Conservation (phyloP, 2,888 invertebrate species). For the Uropetala carovei region DNA sequence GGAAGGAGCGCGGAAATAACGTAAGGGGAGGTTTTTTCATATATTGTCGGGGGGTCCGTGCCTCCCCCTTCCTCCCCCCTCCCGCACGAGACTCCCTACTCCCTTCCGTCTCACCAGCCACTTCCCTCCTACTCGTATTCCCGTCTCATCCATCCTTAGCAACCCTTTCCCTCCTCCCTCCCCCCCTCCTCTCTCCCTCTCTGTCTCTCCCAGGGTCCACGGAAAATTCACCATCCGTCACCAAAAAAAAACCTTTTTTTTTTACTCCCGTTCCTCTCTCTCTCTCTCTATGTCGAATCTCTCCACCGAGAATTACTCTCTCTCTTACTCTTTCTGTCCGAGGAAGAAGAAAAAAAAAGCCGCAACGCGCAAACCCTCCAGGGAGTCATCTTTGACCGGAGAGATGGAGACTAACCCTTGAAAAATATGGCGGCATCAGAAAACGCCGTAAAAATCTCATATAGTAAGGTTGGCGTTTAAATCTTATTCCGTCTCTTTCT, state of each 20-base stretch:
- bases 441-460: slow-evolving; percentile 32
- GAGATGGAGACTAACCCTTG: background rate
- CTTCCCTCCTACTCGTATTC: background rate
- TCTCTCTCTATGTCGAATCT: background rate
- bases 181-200: no score
- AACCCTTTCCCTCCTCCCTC: no score
- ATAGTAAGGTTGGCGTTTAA: slow-evolving; percentile 27
- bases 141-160: no score
- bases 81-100: background rate
- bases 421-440: slow-evolving; percentile 11
- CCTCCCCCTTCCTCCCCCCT: background rate
- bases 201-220: no score
- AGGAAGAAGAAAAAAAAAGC: no score
- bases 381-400: background rate
- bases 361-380: no score
- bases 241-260: background rate
- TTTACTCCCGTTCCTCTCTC: background rate
- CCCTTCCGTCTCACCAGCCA: no score
- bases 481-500: slow-evolving; percentile 9
- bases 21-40: slow-evolving; percentile 50
- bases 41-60: background rate
- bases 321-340: background rate
- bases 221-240: no score
- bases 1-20: no score
- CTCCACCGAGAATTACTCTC: background rate